Evolutionary conservation across 2,888 invertebrate genomes (phyloP).

Genomic region (Drosophila austrosaltans): DNA sequence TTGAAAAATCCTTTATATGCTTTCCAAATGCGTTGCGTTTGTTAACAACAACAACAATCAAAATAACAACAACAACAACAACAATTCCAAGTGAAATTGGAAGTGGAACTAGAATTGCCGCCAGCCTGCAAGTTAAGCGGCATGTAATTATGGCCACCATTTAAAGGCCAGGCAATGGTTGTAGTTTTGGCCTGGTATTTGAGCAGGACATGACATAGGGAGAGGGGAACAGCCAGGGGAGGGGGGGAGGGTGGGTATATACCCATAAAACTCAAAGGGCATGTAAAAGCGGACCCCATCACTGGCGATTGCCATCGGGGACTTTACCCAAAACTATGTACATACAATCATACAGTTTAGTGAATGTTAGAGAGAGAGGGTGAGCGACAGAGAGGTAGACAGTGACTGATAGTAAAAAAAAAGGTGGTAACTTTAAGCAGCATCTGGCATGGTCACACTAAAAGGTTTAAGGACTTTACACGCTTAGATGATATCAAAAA

Average conservation of each 20-base stretch:
- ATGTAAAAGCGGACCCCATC: conserved; percentile 24
- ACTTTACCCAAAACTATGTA: neutral
- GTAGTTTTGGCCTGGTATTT: too few relatives aligned
- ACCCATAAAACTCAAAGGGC: conserved; percentile 44
- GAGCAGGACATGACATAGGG: neutral
- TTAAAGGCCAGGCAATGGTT: conserved; percentile 18
- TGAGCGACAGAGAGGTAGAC: too few relatives aligned
- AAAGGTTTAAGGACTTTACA: too few relatives aligned
- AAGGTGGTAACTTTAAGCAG: neutral
- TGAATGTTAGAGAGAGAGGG: too few relatives aligned
- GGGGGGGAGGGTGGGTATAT: neutral
- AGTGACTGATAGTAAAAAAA: neutral
- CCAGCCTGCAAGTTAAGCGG: conserved; percentile 31
- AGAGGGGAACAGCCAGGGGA: too few relatives aligned
- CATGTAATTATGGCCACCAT: conserved; percentile 47
- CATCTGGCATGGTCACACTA: too few relatives aligned
- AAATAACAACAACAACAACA: neutral
- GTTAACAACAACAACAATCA: conserved; percentile 20
- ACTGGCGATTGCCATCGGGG: conserved; percentile 9
- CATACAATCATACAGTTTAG: too few relatives aligned
- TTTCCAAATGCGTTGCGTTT: conserved; percentile 28
- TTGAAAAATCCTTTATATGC: conserved; percentile 24
- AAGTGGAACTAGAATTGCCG: neutral
- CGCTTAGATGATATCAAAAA: too few relatives aligned
- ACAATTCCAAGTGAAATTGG: neutral